These are phyloP conservation scores for Drosophila mettleri DNA, from an alignment of 2,888 invertebrate species.

Conservation along the genomic window DNA sequence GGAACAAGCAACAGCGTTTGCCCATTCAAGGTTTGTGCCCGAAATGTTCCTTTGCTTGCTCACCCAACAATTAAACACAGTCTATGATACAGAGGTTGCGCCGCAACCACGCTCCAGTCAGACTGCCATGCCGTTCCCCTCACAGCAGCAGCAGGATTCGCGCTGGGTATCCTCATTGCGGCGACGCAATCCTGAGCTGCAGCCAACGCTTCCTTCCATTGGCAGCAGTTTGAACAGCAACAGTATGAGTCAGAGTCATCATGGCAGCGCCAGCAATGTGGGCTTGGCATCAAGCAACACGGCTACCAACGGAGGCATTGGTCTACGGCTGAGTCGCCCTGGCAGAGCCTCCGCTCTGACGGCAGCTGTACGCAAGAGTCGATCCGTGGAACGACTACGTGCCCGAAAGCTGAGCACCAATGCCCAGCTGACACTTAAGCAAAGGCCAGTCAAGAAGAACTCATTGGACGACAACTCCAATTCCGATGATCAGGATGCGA, in stretches of 20 bases:
- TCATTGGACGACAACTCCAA: slow-evolving; percentile 85
- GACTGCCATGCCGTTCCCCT: slow-evolving; percentile 74
- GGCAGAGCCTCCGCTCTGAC: slow-evolving; percentile 74
- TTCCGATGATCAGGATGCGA: slow-evolving; percentile 85
- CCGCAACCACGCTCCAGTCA: slow-evolving; percentile 83
- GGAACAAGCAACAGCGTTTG: slow-evolving; percentile 82
- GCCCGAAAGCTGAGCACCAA: slow-evolving; percentile 83
- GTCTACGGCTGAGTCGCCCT: slow-evolving; percentile 73
- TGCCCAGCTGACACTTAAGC: slow-evolving; percentile 85
- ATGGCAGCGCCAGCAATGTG: slow-evolving; percentile 85
- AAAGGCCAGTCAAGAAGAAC: slow-evolving; percentile 83
- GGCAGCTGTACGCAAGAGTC: slow-evolving; percentile 84
- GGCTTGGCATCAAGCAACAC: slow-evolving; percentile 78
- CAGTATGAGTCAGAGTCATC: slow-evolving; percentile 74
- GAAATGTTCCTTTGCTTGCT: slow-evolving; percentile 23
- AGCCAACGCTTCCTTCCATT: slow-evolving; percentile 88
- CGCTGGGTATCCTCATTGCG: slow-evolving; percentile 90
- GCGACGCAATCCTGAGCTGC: slow-evolving; percentile 88
- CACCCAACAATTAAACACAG: slow-evolving; percentile 69
- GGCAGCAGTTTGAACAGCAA: slow-evolving; percentile 78
- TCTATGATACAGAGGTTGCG: slow-evolving; percentile 83
- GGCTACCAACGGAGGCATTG: slow-evolving; percentile 67
- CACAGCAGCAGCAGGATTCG: slow-evolving; percentile 86
- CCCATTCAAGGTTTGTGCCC: slow-evolving; percentile 84
- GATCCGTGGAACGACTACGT: slow-evolving; percentile 84